A percentile compares a stretch with the other conserved stretches of the same genome.
These are phyloP conservation scores for Hydropsyche betteni DNA, from an alignment of 2,888 invertebrate species.

Conservation along the genomic window DNA sequence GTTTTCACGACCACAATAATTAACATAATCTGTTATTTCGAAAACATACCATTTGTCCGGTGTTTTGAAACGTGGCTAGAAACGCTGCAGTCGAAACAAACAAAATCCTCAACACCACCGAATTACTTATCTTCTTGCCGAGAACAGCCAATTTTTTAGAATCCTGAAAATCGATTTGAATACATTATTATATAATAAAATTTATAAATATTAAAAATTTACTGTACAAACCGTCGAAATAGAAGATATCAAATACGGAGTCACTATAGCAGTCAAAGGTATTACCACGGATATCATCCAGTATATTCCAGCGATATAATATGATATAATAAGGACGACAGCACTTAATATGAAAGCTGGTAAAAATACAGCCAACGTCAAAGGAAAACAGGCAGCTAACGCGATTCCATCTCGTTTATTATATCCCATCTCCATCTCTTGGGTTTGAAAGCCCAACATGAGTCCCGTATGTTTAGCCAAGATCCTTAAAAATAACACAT, in stretches of 20 bases:
- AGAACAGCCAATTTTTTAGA: conserved; percentile 40
- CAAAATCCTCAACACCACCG: conserved; percentile 40
- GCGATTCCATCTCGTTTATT: conserved; percentile 54
- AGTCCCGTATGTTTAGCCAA: conserved; percentile 60
- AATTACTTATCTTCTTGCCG: conserved; percentile 42
- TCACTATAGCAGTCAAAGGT: conserved; percentile 57
- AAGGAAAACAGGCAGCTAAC: conserved; percentile 39
- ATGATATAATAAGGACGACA: conserved; percentile 58
- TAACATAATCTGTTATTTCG: too few relatives aligned
- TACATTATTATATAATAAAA: not conserved
- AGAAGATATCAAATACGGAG: conserved; percentile 58
- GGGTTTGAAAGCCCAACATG: conserved; percentile 60
- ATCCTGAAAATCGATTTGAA: conserved; percentile 35
- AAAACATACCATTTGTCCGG: conserved; percentile 46
- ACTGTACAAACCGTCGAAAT: conserved; percentile 56
- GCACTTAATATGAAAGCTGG: conserved; percentile 63
- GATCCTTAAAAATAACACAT: conserved; percentile 57
- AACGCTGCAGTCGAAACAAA: conserved; percentile 38
- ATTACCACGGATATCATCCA: conserved; percentile 56
- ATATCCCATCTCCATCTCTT: conserved; percentile 58
- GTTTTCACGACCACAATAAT: too few relatives aligned
- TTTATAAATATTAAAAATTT: not conserved
- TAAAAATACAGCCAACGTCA: conserved; percentile 59
- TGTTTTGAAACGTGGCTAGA: conserved; percentile 44
- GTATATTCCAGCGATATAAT: conserved; percentile 12